These are phyloP conservation scores for Camponotus floridanus DNA, from an alignment of 1,140 invertebrate genomes.

Conservation along the genomic window DNA sequence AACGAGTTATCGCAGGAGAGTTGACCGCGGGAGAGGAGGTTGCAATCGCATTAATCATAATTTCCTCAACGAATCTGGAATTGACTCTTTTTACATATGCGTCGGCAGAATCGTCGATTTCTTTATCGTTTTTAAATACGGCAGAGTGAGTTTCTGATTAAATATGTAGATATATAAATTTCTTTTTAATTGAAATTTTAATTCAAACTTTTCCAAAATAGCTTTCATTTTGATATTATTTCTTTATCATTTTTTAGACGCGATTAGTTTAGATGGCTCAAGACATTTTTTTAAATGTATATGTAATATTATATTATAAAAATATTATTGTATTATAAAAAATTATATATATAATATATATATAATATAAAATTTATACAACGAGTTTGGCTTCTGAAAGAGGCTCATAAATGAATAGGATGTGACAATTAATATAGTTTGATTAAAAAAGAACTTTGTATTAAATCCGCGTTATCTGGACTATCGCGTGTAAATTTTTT, in stretches of 20 bases:
- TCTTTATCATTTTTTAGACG: neutral
- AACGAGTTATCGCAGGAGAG: neutral
- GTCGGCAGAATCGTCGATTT: neutral
- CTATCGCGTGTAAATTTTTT: constrained; percentile 36
- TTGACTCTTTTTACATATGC: neutral
- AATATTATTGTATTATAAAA: too few relatives aligned
- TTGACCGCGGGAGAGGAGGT: neutral
- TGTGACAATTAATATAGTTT: neutral
- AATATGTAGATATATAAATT: neutral
- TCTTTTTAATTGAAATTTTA: too few relatives aligned
- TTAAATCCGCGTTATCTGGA: neutral
- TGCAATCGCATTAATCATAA: neutral
- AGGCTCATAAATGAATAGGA: too few relatives aligned
- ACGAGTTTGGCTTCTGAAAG: too few relatives aligned
- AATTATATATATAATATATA: too few relatives aligned
- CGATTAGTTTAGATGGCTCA: neutral
- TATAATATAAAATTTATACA: too few relatives aligned
- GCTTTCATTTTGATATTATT: too few relatives aligned
- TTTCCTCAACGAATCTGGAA: neutral
- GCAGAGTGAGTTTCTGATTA: neutral
- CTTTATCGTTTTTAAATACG: neutral
- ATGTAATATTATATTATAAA: neutral
- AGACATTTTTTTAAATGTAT: neutral
- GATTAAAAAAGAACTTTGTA: neutral
- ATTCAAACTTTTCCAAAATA: neutral